Evolutionary conservation across 2,797 vertebrate species (phyloP).

Genomic region (Ciconia nigra): DNA sequence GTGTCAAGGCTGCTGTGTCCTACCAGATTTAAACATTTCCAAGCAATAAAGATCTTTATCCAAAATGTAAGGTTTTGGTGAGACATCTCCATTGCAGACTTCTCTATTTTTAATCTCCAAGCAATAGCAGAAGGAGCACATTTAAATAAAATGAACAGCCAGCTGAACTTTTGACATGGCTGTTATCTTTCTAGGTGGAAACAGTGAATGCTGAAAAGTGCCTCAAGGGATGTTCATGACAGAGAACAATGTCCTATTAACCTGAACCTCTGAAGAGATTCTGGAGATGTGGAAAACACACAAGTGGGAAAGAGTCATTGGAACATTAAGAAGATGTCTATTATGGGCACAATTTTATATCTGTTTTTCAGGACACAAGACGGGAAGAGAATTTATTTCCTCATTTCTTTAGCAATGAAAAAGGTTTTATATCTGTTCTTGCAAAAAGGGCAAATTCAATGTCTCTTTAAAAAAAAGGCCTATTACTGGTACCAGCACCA

Average conservation of each 20-base stretch:
- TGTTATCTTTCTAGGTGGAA: slow-evolving; percentile 44
- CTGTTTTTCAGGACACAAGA: neutral
- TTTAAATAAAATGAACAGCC: slow-evolving; percentile 57
- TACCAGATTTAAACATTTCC: slow-evolving; percentile 64
- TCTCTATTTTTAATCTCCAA: slow-evolving; percentile 42
- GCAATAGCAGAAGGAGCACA: slow-evolving; percentile 17
- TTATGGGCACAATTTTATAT: neutral
- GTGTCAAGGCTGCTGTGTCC: slow-evolving; percentile 56
- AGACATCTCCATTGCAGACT: slow-evolving; percentile 28
- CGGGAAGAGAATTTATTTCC: neutral
- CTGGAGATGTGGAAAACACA: slow-evolving; percentile 1
- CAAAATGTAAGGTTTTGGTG: slow-evolving; percentile 43
- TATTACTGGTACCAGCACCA: neutral
- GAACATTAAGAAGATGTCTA: neutral
- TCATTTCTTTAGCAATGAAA: neutral
- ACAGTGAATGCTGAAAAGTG: neutral
- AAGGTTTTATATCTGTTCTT: neutral
- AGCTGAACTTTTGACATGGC: slow-evolving; percentile 50
- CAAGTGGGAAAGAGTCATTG: neutral
- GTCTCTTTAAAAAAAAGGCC: neutral
- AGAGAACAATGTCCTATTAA: slow-evolving; percentile 39
- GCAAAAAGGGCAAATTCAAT: neutral
- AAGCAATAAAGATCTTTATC: slow-evolving; percentile 58
- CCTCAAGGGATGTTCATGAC: neutral
- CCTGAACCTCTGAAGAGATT: slow-evolving; percentile 9